Evolutionary conservation across 2,113 vertebrate species (phyloP), one percentile per base, ranked within the genome.

Genomic region (Muntiacus reevesi): DNA sequence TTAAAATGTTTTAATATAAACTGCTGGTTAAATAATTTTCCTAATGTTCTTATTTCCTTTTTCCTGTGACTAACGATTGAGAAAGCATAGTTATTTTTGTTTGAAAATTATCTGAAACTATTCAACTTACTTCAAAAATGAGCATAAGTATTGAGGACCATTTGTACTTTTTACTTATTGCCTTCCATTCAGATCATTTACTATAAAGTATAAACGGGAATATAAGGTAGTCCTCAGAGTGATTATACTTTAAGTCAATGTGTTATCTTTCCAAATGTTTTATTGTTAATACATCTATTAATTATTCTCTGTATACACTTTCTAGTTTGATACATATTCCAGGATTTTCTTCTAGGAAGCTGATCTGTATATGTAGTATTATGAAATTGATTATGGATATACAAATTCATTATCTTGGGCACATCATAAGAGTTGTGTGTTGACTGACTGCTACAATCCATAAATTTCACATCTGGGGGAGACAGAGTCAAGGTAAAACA

Each of bases 1-100:
- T 85, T 94, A 83, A 94, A 95, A 47, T 87, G 36, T 91, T 89
- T 62, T 1, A 76, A 43, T 89, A 96, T 57, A 74, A 92, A 96
- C 25, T 96, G 11, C 27, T 54, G 6, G 91, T 86, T 57, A 96
- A 97, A 40, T 94, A 71, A 84, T 83, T 87, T 45, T 86, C 25
- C 7, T 40, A n/a, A 19, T 50, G 23, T 82, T 88, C 55, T 93
- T 30, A 87, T 84, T 93, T 6, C 16, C 12, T 27, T 90, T 59
- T 57, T 28, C 21, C 12, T 25, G n/a, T 52, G 47, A 86, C 59
- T 74, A 52, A 83, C 52, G 30, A 47, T 17, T 59, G 71, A 79
- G 62, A 95, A 91, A 84, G 5, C 21, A 15, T 30, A 54, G 40
- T 87, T 50, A 81, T 43, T 97, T 79, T 89, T 43, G 50, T 9